Evolutionary conservation across 2,797 vertebrate genomes (phyloP).

Genomic region (Pseudochromis fuscus): DNA sequence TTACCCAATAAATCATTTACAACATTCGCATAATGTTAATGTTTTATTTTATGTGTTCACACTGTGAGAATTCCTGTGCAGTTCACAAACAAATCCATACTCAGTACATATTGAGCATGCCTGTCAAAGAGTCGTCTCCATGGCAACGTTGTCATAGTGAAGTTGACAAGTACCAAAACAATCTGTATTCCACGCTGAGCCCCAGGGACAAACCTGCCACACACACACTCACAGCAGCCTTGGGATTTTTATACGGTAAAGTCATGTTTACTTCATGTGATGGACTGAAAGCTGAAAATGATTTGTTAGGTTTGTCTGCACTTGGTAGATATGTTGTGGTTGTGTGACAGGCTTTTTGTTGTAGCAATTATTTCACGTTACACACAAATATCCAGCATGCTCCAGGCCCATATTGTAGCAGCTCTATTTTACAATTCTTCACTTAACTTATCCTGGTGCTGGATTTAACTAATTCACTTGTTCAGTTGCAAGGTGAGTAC

Average conservation of each 20-base stretch:
- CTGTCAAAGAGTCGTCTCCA: slow-evolving; percentile 63
- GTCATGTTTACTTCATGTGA: not conserved
- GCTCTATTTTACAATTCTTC: not conserved
- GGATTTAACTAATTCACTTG: not conserved
- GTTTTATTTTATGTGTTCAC: slow-evolving; percentile 29
- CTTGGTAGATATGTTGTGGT: not conserved
- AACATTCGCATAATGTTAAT: slow-evolving; percentile 21
- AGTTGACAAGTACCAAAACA: slow-evolving; percentile 69
- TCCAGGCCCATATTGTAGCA: not conserved
- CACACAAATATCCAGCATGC: not conserved
- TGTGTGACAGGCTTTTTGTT: not conserved
- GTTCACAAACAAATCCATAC: slow-evolving; percentile 2
- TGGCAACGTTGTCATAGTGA: slow-evolving; percentile 80
- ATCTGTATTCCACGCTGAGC: slow-evolving; percentile 59
- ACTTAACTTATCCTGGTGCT: not conserved
- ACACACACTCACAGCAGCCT: slow-evolving; percentile 11
- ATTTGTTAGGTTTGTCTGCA: not conserved
- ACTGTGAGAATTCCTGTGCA: slow-evolving; percentile 15
- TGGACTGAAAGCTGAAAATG: not conserved
- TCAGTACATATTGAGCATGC: slow-evolving; percentile 11
- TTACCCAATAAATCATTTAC: slow-evolving; percentile 59
- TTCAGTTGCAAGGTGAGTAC: not conserved
- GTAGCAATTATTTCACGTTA: slow-evolving; percentile 2
- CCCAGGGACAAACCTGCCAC: slow-evolving; percentile 17
- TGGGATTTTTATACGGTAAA: slow-evolving; percentile 51